Conservation (phyloP, 1,140 invertebrate species). For the Medauroidea extradentata region DNA sequence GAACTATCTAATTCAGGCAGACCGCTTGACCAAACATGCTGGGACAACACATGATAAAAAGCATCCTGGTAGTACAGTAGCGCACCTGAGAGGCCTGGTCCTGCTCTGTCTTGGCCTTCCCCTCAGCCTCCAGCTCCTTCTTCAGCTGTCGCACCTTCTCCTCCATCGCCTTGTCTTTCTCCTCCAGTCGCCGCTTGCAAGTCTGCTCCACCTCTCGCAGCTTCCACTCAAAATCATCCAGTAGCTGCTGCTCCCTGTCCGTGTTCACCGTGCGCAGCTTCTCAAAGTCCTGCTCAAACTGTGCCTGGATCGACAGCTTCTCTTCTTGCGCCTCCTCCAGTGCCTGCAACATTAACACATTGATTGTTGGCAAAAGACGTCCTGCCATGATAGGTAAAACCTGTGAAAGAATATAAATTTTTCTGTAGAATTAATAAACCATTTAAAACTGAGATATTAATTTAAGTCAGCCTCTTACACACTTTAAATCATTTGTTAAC, state of each 20-base stretch:
- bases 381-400: too few species aligned
- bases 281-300: slow-evolving; percentile 60
- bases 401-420: background rate
- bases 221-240: slow-evolving; percentile 68
- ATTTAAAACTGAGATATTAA: too few species aligned
- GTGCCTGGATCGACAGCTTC: slow-evolving; percentile 51
- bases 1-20: too few species aligned
- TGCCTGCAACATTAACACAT: slow-evolving; percentile 35
- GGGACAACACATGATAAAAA: too few species aligned
- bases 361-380: background rate
- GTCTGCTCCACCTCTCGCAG: slow-evolving; percentile 56
- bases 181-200: slow-evolving; percentile 56
- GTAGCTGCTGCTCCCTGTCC: slow-evolving; percentile 55
- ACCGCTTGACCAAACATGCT: background rate
- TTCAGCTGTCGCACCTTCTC: slow-evolving; percentile 47
- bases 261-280: slow-evolving; percentile 51
- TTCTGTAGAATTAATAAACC: background rate
- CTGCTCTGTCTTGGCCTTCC: slow-evolving; percentile 31
- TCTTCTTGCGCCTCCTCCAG: slow-evolving; percentile 55
- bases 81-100: too few species aligned
- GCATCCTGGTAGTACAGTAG: too few species aligned
- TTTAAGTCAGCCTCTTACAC: too few species aligned
- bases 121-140: slow-evolving; percentile 43
- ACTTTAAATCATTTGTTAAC: too few species aligned
- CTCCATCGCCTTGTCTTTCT: slow-evolving; percentile 46